phyloP scores from a whole-genome alignment of 2,113 vertebrate species.

The Cynopterus brachyotis region DNA sequence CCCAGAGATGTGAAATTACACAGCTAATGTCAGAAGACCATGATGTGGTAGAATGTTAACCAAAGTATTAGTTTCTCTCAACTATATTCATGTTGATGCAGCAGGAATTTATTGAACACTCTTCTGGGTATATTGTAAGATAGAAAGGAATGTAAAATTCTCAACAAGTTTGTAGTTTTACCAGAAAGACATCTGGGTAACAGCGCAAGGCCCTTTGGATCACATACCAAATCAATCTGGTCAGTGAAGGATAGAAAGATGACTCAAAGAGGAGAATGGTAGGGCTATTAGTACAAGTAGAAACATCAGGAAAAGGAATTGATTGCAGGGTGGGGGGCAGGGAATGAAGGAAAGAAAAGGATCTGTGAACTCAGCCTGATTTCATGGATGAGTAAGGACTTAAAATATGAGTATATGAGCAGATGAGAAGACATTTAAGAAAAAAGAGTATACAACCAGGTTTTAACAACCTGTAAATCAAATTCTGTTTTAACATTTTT shows the following conservation, averaged over 20 bases:
- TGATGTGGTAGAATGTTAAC: background rate
- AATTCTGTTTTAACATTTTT: background rate
- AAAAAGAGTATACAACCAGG: background rate
- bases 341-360: background rate
- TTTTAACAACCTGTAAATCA: background rate
- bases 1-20: background rate
- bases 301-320: background rate
- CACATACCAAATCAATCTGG: background rate
- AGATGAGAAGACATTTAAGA: background rate
- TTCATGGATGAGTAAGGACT: background rate
- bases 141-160: background rate
- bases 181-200: background rate
- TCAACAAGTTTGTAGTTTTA: conserved; percentile 7
- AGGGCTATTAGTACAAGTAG: background rate
- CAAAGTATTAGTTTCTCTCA: background rate
- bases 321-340: background rate
- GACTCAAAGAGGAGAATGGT: too few species aligned
- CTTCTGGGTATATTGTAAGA: background rate
- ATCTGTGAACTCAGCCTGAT: background rate
- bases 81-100: background rate
- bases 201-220: background rate
- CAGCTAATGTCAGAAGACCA: background rate
- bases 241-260: background rate
- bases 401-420: background rate
- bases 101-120: background rate